Conservation (phyloP, 2,113 vertebrate species). For the Tenrec ecaudatus region DNA sequence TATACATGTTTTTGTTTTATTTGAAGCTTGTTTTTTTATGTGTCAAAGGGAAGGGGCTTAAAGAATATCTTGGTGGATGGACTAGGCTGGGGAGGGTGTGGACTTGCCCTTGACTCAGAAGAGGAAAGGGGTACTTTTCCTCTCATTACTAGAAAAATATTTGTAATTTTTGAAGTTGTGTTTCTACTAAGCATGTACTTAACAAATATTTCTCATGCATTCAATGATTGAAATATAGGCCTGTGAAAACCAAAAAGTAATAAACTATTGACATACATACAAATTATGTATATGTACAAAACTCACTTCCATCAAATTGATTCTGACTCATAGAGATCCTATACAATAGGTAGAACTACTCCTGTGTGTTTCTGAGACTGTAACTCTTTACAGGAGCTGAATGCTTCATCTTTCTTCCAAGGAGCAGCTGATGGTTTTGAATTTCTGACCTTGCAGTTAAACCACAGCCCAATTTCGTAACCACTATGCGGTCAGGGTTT, state of each 20-base stretch:
- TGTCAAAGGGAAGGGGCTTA: slow-evolving; percentile 31
- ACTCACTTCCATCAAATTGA: too few relatives aligned
- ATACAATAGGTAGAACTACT: too few relatives aligned
- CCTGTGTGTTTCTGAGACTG: too few relatives aligned
- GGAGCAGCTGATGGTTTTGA: too few relatives aligned
- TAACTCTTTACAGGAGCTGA: too few relatives aligned
- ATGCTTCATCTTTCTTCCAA: too few relatives aligned
- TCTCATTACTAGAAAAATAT: slow-evolving; percentile 50
- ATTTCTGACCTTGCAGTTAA: too few relatives aligned
- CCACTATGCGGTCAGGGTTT: too few relatives aligned
- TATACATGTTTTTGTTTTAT: slow-evolving; percentile 19
- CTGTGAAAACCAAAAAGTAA: slow-evolving; percentile 31
- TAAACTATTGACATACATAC: background rate
- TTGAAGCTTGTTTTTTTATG: slow-evolving; percentile 30
- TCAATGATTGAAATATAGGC: slow-evolving; percentile 58
- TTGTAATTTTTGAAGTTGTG: slow-evolving; percentile 65
- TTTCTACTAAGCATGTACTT: slow-evolving; percentile 59
- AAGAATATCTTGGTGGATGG: slow-evolving; percentile 12
- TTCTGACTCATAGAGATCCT: too few relatives aligned
- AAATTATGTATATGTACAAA: background rate
- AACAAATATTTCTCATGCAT: slow-evolving; percentile 48
- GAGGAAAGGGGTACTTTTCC: slow-evolving; percentile 67
- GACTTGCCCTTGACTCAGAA: slow-evolving; percentile 58
- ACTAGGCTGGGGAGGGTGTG: background rate
- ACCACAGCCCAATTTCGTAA: too few relatives aligned